These are phyloP conservation scores for Eucera pruinosa DNA, from an alignment of 2,888 invertebrate genomes.

Conservation along the genomic window DNA sequence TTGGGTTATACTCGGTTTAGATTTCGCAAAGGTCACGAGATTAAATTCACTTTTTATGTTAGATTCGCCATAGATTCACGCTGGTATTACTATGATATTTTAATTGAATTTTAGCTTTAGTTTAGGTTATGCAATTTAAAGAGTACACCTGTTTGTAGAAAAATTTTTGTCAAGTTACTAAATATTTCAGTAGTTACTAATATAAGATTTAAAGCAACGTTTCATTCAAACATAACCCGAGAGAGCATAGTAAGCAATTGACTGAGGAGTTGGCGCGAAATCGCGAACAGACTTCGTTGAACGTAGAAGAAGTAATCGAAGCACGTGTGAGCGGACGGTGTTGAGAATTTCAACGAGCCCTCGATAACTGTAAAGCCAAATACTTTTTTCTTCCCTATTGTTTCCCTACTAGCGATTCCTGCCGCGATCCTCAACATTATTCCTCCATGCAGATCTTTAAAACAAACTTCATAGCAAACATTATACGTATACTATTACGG, in stretches of 20 bases:
- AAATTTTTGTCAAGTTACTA: too few species aligned
- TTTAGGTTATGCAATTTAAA: too few species aligned
- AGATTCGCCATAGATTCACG: too few species aligned
- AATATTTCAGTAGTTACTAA: too few species aligned
- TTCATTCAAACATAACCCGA: slow-evolving; percentile 16
- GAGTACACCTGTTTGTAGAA: too few species aligned
- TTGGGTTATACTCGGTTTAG: too few species aligned
- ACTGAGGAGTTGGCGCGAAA: slow-evolving; percentile 50
- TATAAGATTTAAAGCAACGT: background rate
- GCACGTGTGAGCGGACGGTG: slow-evolving; percentile 56
- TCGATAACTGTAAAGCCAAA: slow-evolving; percentile 66
- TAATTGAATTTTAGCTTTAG: too few species aligned
- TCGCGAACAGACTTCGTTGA: slow-evolving; percentile 50
- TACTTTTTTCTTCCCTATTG: slow-evolving; percentile 41
- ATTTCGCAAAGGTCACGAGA: too few species aligned
- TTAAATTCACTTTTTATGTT: too few species aligned
- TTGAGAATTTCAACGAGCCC: slow-evolving; percentile 65
- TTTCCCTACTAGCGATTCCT: slow-evolving; percentile 14
- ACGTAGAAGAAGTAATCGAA: slow-evolving; percentile 56
- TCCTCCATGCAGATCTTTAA: background rate
- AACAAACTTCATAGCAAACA: background rate
- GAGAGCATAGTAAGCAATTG: slow-evolving; percentile 6
- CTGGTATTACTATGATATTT: too few species aligned
- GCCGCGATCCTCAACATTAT: background rate
- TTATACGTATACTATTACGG: background rate